Conservation (phyloP, 2,888 invertebrate species). For the Pandemis heparana region DNA sequence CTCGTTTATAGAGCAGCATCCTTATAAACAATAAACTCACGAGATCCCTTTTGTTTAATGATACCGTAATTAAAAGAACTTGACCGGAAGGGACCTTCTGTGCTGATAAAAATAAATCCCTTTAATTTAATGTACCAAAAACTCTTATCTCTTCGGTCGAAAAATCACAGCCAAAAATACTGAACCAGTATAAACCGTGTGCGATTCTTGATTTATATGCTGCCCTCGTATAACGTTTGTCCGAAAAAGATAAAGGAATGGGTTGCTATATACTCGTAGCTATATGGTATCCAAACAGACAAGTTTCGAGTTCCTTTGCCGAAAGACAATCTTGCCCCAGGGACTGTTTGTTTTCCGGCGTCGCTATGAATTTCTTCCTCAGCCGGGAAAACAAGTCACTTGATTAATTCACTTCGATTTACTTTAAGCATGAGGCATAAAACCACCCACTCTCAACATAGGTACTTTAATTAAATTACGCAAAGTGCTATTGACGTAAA, state of each 20-base stretch:
- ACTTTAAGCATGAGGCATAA: slow-evolving; percentile 47
- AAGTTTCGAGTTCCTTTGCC: slow-evolving; percentile 58
- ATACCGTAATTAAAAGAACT: slow-evolving; percentile 41
- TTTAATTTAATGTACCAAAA: slow-evolving; percentile 38
- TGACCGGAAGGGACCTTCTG: slow-evolving; percentile 31
- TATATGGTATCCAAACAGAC: slow-evolving; percentile 21
- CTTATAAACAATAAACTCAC: slow-evolving; percentile 18
- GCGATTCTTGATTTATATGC: slow-evolving; percentile 27
- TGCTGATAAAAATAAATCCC: slow-evolving; percentile 39
- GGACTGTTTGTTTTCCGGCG: slow-evolving; percentile 64
- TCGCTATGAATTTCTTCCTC: slow-evolving; percentile 56
- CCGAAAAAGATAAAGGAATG: slow-evolving; percentile 10
- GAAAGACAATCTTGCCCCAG: slow-evolving; percentile 61
- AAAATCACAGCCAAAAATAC: slow-evolving; percentile 20
- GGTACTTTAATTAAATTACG: slow-evolving; percentile 23
- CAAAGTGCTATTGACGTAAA: slow-evolving; percentile 16
- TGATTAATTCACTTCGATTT: slow-evolving; percentile 69
- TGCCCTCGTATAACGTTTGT: slow-evolving; percentile 9
- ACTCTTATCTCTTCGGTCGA: slow-evolving; percentile 20
- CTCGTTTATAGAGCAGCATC: background rate
- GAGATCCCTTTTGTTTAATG: slow-evolving; percentile 34
- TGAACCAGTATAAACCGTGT: slow-evolving; percentile 18
- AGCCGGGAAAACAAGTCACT: slow-evolving; percentile 63
- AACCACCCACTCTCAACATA: slow-evolving; percentile 23
- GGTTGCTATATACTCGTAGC: background rate